Conservation (phyloP, 2,113 vertebrate species). For the Muntiacus muntjak region DNA sequence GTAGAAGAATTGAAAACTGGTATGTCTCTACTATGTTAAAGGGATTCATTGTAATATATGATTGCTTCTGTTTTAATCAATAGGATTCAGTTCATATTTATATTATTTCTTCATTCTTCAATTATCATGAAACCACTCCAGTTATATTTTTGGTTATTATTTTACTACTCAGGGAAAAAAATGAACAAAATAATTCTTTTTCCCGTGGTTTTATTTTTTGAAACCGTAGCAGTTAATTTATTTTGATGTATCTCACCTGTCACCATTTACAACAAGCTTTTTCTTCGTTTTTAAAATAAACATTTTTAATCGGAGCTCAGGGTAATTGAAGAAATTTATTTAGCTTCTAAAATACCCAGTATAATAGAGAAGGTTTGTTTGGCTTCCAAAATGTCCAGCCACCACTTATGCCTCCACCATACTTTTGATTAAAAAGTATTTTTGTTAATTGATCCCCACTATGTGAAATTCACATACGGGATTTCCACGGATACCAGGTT, state of each 20-base stretch:
- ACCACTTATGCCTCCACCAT: background rate
- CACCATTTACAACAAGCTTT: background rate
- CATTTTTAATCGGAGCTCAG: background rate
- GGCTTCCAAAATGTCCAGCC: background rate
- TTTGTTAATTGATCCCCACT: background rate
- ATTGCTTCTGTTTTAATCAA: background rate
- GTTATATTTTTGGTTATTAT: background rate
- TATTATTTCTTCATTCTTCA: background rate
- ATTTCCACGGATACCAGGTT: background rate
- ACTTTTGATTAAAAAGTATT: background rate
- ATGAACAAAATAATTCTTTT: background rate
- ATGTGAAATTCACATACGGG: background rate
- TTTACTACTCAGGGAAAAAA: constrained; percentile 40
- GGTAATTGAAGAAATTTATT: background rate
- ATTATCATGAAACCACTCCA: background rate
- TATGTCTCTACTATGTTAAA: background rate
- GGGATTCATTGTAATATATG: background rate
- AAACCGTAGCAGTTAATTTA: background rate
- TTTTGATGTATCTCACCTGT: background rate
- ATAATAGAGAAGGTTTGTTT: background rate
- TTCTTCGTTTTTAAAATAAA: background rate
- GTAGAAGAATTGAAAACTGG: background rate
- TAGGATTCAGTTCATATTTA: background rate
- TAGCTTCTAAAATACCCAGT: background rate
- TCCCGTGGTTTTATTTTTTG: constrained; percentile 13